Conservation (phyloP, 2,888 invertebrate genomes). For the Anoplius nigerrimus region DNA sequence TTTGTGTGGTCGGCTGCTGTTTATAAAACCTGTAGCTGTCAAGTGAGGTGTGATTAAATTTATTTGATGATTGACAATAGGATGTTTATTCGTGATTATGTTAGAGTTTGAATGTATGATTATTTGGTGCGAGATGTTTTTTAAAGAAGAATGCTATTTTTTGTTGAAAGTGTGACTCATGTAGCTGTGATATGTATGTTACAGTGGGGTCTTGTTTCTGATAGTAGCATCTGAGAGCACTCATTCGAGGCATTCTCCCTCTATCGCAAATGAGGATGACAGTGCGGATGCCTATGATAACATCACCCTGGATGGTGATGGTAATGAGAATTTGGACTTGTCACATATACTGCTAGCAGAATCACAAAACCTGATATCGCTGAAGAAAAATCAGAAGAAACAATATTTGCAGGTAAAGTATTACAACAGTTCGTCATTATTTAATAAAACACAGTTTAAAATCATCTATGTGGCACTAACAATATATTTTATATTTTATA, state of each 20-base stretch:
- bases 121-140: background rate
- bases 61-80: no score
- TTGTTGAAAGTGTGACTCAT: slow-evolving; percentile 1
- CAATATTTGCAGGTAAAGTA: slow-evolving; percentile 43
- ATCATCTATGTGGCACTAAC: no score
- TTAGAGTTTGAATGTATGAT: no score
- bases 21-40: no score
- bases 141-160: background rate
- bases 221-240: slow-evolving; percentile 78
- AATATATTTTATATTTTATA: slow-evolving; percentile 3
- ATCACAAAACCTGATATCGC: slow-evolving; percentile 22
- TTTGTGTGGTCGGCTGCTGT: background rate
- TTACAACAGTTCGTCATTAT: no score
- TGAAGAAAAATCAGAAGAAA: slow-evolving; percentile 39
- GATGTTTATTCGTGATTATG: no score
- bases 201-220: slow-evolving; percentile 79
- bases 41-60: no score
- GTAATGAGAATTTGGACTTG: slow-evolving; percentile 26
- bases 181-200: slow-evolving; percentile 56
- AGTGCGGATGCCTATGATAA: slow-evolving; percentile 48
- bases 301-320: slow-evolving; percentile 44
- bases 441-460: no score
- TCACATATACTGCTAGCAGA: slow-evolving; percentile 23
- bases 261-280: slow-evolving; percentile 43
- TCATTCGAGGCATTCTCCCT: slow-evolving; percentile 73